Evolutionary conservation across 2,797 vertebrate genomes (phyloP).

Genomic region (Halcyon badia): DNA sequence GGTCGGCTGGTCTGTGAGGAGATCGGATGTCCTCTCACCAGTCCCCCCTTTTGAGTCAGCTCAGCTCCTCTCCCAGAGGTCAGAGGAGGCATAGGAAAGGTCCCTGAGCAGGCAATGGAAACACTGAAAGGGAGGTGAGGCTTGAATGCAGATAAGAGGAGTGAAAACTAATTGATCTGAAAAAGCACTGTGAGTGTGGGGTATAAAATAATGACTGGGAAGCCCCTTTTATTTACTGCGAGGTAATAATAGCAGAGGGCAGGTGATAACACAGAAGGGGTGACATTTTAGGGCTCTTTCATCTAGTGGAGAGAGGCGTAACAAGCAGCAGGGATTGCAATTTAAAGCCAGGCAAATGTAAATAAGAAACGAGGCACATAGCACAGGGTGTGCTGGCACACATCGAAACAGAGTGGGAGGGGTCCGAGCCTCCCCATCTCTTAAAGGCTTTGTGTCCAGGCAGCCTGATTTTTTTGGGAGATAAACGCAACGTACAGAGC

Average conservation of each 20-base stretch:
- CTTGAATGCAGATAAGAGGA: constrained; percentile 51
- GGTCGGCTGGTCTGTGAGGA: background rate
- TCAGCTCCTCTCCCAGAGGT: constrained; percentile 20
- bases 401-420: background rate
- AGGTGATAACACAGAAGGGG: constrained; percentile 10
- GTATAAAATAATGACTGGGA: constrained; percentile 62
- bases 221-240: constrained; percentile 24
- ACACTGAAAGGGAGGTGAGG: constrained; percentile 27
- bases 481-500: background rate
- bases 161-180: constrained; percentile 56
- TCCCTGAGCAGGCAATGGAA: background rate
- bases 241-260: constrained; percentile 20
- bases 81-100: constrained; percentile 14
- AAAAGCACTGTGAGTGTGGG: constrained; percentile 3
- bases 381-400: background rate
- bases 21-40: background rate
- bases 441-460: background rate
- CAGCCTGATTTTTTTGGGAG: background rate
- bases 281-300: constrained; percentile 45
- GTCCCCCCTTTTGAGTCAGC: background rate
- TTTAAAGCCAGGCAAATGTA: constrained; percentile 34
- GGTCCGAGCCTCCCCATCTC: background rate
- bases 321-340: constrained; percentile 17
- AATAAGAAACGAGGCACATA: constrained; percentile 37
- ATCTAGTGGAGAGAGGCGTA: constrained; percentile 8